These are phyloP conservation scores for Morone chrysops DNA, from an alignment of 2,113 vertebrate genomes.

Conservation along the genomic window DNA sequence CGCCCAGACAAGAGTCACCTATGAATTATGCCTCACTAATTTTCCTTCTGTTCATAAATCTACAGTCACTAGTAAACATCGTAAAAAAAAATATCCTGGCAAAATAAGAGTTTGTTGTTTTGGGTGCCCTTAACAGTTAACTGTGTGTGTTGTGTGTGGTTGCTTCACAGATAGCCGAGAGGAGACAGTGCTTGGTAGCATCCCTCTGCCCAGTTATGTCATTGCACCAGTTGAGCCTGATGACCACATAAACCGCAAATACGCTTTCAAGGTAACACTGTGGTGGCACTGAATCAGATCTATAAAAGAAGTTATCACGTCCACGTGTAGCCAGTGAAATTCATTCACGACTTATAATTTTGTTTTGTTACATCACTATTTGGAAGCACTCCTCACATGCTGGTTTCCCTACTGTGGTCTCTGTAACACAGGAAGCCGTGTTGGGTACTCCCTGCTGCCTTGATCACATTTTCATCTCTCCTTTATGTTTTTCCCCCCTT, in stretches of 20 bases:
- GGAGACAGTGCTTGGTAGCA: constrained; percentile 95
- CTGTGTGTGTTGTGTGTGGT: constrained; percentile 25
- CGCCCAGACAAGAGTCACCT: constrained; percentile 53
- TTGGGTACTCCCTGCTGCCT: background rate
- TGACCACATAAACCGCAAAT: constrained; percentile 97
- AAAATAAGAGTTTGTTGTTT: constrained; percentile 38
- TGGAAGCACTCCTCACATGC: background rate
- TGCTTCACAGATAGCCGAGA: constrained; percentile 92
- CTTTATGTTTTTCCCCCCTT: background rate
- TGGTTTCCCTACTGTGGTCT: background rate
- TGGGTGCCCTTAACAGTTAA: constrained; percentile 13
- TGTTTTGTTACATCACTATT: background rate
- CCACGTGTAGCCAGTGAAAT: background rate
- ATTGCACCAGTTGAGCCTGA: constrained; percentile 91
- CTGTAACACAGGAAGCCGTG: constrained; percentile 2
- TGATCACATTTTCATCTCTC: background rate
- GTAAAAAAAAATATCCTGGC: constrained; percentile 22
- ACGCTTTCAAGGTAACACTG: constrained; percentile 94
- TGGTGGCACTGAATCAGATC: constrained; percentile 9
- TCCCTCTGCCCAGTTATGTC: constrained; percentile 95
- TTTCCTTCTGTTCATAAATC: constrained; percentile 54
- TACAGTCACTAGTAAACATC: constrained; percentile 40
- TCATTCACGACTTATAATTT: background rate
- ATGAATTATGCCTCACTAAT: constrained; percentile 64
- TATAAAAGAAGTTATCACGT: background rate